A percentile compares a stretch with the other conserved stretches of the same genome.
Evolutionary conservation across 2,888 invertebrate genomes (phyloP).

Genomic region (Eulithis testata): DNA sequence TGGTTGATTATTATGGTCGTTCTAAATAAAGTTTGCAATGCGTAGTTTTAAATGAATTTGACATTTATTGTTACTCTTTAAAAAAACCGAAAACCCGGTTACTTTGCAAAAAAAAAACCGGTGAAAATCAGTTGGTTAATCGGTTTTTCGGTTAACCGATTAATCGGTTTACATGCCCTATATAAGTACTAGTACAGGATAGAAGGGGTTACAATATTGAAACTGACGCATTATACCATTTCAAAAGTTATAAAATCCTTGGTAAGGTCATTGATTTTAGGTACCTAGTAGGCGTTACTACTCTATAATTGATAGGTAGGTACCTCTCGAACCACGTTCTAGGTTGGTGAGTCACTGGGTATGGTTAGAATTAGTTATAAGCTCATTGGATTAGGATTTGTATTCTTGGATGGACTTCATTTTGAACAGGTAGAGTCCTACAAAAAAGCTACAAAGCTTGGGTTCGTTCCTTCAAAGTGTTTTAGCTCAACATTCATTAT

Average conservation of each 20-base stretch:
- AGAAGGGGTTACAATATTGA: too few species aligned
- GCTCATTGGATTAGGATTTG: conserved; percentile 11
- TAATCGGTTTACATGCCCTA: too few species aligned
- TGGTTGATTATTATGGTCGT: too few species aligned
- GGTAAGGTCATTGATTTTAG: conserved; percentile 12
- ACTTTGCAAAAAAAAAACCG: too few species aligned
- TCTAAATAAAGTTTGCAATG: too few species aligned
- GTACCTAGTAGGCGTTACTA: not conserved
- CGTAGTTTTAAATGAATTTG: too few species aligned
- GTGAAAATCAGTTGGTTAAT: too few species aligned
- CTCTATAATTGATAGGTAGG: conserved; percentile 11
- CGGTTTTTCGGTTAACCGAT: too few species aligned
- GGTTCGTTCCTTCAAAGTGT: not conserved
- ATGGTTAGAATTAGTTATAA: conserved; percentile 15
- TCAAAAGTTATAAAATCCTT: not conserved
- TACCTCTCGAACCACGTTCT: conserved; percentile 17
- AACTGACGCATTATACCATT: too few species aligned
- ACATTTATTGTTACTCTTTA: too few species aligned
- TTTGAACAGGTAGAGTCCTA: not conserved
- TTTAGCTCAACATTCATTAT: not conserved
- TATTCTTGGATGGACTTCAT: not conserved
- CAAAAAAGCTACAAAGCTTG: conserved; percentile 9
- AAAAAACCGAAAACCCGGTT: too few species aligned
- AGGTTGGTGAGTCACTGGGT: conserved; percentile 21
- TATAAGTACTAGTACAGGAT: too few species aligned